Conservation (phyloP, 2,888 invertebrate species). For the Masnerella sp. region DNA sequence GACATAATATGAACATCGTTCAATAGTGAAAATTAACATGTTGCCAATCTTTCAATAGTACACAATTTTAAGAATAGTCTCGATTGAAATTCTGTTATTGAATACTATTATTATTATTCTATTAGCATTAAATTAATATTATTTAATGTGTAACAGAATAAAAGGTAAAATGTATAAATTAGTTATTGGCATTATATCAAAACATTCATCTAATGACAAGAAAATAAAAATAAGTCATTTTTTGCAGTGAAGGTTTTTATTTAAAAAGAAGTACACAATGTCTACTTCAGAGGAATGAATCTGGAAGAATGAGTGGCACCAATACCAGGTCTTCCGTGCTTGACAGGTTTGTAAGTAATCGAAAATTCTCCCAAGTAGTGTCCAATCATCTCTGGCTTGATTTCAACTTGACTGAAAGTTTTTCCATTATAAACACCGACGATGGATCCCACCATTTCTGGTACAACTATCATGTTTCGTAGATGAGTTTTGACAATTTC, state of each 20-base stretch:
- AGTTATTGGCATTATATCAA: too few species aligned
- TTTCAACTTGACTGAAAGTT: slow-evolving; percentile 92
- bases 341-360: slow-evolving; percentile 97
- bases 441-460: slow-evolving; percentile 99
- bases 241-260: neutral
- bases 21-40: too few species aligned
- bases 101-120: too few species aligned
- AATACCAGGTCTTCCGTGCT: slow-evolving; percentile 98
- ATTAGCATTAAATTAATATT: too few species aligned
- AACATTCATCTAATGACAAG: too few species aligned
- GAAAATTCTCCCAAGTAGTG: slow-evolving; percentile 98
- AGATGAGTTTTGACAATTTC: slow-evolving; percentile 99
- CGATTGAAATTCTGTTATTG: too few species aligned
- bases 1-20: too few species aligned
- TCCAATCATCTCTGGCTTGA: slow-evolving; percentile 98
- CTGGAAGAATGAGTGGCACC: slow-evolving; percentile 98
- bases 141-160: too few species aligned
- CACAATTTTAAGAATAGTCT: too few species aligned
- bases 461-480: slow-evolving; percentile 99
- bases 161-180: too few species aligned
- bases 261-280: neutral
- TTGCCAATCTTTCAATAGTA: too few species aligned
- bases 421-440: slow-evolving; percentile 99
- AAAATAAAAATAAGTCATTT: too few species aligned
- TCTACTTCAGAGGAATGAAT: slow-evolving; percentile 97